Percentiles rank a stretch among this genome's conserved stretches.
Conservation (phyloP, 2,113 vertebrate species). For the Poeciliopsis occidentalis region DNA sequence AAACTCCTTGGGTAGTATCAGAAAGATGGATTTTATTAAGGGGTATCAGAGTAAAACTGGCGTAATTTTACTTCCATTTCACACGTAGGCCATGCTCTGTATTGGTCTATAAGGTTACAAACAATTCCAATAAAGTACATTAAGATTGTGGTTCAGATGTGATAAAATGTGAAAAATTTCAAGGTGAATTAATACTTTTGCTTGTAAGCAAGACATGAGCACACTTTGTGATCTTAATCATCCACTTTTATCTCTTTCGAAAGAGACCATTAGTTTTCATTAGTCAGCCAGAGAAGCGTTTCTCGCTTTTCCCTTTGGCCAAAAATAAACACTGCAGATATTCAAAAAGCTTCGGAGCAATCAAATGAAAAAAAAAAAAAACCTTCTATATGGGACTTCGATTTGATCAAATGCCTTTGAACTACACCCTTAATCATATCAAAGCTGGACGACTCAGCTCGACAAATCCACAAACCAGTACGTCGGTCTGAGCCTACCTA, state of each 20-base stretch:
- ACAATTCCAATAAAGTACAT: neutral
- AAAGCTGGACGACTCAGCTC: constrained; percentile 31
- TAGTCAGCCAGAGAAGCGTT: neutral
- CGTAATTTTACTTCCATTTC: neutral
- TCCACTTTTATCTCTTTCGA: neutral
- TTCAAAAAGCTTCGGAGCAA: constrained; percentile 21
- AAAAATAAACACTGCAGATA: neutral
- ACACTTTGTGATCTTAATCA: constrained; percentile 10
- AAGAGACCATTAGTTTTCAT: neutral
- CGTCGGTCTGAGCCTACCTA: constrained; percentile 20
- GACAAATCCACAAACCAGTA: constrained; percentile 44
- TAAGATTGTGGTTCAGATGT: neutral
- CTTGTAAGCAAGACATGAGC: neutral
- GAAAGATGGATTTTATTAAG: neutral
- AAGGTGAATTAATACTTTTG: neutral
- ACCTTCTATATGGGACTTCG: neutral
- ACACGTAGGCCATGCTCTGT: neutral
- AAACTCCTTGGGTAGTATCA: too few relatives aligned
- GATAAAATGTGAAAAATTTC: neutral
- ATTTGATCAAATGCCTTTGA: constrained; percentile 20
- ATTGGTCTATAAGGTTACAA: neutral
- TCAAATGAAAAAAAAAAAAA: neutral
- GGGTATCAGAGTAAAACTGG: neutral
- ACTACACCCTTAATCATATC: constrained; percentile 34
- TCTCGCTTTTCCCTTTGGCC: neutral